Percentiles rank a stretch among this genome's conserved stretches.
Evolutionary conservation across 2,888 invertebrate species (phyloP).

Genomic region (Drosophila gaucha): DNA sequence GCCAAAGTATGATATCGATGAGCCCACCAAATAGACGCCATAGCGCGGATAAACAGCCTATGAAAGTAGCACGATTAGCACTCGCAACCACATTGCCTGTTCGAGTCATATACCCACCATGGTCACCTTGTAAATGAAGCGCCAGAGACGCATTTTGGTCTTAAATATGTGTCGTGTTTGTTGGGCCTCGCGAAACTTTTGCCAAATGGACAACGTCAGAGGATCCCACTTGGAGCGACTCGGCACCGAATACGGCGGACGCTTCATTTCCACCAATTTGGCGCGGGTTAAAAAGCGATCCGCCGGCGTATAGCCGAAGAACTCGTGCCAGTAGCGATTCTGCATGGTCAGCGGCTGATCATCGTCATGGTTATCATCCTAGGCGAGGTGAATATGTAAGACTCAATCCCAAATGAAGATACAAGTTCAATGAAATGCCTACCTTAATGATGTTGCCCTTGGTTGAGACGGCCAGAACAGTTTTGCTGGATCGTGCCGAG

Average conservation of each 20-base stretch:
- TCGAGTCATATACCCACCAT: conserved; percentile 86
- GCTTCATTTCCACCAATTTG: conserved; percentile 88
- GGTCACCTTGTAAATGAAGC: conserved; percentile 90
- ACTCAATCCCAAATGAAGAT: background rate
- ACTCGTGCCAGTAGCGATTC: conserved; percentile 77
- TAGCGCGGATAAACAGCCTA: conserved; percentile 87
- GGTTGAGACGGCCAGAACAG: conserved; percentile 5
- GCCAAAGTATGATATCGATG: conserved; percentile 98
- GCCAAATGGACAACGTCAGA: conserved; percentile 92
- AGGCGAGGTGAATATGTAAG: background rate
- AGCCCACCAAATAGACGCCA: conserved; percentile 97
- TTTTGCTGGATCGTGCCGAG: conserved; percentile 26
- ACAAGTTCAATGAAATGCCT: conserved; percentile 29
- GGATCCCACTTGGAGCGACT: conserved; percentile 88
- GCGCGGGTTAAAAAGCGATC: conserved; percentile 89
- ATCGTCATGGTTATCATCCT: conserved; percentile 34
- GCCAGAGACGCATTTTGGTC: conserved; percentile 94
- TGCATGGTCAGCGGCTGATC: conserved; percentile 56
- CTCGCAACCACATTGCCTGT: background rate
- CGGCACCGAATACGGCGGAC: conserved; percentile 87
- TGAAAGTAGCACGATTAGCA: background rate
- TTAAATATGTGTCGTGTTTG: conserved; percentile 92
- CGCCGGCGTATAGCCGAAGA: conserved; percentile 85
- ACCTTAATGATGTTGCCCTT: conserved; percentile 44
- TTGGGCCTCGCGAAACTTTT: conserved; percentile 90